Percentiles rank a stretch among this genome's conserved stretches.
Conservation (phyloP, 2,113 vertebrate species). For the Ammodytes marinus region DNA sequence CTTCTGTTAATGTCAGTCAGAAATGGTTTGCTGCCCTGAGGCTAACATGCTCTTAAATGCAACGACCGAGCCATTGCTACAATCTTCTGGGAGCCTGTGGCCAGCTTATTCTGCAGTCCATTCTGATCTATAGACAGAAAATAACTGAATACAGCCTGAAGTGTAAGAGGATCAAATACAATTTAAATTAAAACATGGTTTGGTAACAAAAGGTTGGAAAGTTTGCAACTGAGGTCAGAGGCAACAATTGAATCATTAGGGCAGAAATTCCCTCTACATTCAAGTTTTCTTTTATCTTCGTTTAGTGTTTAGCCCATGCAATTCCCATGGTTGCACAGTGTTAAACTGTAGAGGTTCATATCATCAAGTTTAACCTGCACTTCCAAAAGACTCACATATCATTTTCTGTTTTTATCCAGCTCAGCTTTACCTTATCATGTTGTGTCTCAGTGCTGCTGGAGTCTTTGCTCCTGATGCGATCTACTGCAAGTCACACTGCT, state of each 20-base stretch:
- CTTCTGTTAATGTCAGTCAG: neutral
- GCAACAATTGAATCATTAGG: neutral
- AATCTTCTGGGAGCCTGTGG: neutral
- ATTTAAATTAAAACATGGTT: neutral
- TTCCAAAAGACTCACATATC: neutral
- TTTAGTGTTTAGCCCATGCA: neutral
- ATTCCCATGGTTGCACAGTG: neutral
- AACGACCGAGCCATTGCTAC: neutral
- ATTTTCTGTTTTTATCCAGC: neutral
- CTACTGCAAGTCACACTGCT: slow-evolving; percentile 14
- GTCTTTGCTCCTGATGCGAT: slow-evolving; percentile 23
- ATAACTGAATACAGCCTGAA: neutral
- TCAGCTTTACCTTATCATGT: neutral
- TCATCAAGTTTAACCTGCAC: neutral
- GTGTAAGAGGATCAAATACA: neutral
- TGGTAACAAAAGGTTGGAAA: neutral
- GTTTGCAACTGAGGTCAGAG: neutral
- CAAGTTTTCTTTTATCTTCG: neutral
- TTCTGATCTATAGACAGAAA: neutral
- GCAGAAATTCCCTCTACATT: neutral
- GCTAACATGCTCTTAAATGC: neutral
- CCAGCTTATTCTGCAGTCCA: neutral
- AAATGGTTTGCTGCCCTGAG: neutral
- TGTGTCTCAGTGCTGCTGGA: slow-evolving; percentile 2
- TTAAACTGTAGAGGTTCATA: neutral